Percentiles rank a stretch among this genome's conserved stretches.
phyloP scores from a whole-genome alignment of 2,888 invertebrate species.

The Drosophila emarginata region DNA sequence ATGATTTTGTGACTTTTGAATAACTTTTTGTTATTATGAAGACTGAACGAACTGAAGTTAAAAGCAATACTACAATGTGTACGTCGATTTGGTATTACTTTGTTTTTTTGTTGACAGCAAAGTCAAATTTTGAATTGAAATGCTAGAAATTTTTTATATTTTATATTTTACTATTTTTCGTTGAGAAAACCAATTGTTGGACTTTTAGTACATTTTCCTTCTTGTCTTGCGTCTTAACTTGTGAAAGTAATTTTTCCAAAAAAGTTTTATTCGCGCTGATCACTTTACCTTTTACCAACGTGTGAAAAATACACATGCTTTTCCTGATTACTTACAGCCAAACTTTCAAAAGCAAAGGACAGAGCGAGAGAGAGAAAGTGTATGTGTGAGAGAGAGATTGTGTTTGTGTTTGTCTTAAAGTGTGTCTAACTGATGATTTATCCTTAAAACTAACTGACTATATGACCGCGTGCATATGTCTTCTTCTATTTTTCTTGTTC shows the following conservation, averaged over 20 bases:
- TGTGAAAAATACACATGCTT: constrained; percentile 9
- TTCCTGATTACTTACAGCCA: constrained; percentile 3
- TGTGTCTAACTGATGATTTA: constrained; percentile 50
- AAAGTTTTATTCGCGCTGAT: constrained; percentile 1
- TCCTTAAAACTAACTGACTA: constrained; percentile 53
- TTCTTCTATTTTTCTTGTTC: constrained; percentile 22
- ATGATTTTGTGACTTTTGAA: too few species aligned
- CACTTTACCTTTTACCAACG: constrained; percentile 1
- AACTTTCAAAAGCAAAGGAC: neutral
- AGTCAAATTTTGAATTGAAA: too few species aligned
- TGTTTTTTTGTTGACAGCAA: too few species aligned
- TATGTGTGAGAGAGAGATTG: neutral
- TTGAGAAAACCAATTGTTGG: neutral
- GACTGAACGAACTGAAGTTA: neutral
- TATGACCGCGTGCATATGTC: constrained; percentile 58
- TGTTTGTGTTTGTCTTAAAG: constrained; percentile 16
- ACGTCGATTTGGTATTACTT: too few species aligned
- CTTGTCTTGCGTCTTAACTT: neutral
- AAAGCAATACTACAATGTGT: neutral
- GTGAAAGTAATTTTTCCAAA: neutral
- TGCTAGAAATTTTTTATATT: too few species aligned
- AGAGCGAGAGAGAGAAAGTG: neutral
- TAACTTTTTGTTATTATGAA: too few species aligned
- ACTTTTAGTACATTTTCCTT: neutral
- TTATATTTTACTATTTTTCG: too few species aligned